Conservation (phyloP, 2,113 vertebrate genomes). For the Eublepharis macularius region DNA sequence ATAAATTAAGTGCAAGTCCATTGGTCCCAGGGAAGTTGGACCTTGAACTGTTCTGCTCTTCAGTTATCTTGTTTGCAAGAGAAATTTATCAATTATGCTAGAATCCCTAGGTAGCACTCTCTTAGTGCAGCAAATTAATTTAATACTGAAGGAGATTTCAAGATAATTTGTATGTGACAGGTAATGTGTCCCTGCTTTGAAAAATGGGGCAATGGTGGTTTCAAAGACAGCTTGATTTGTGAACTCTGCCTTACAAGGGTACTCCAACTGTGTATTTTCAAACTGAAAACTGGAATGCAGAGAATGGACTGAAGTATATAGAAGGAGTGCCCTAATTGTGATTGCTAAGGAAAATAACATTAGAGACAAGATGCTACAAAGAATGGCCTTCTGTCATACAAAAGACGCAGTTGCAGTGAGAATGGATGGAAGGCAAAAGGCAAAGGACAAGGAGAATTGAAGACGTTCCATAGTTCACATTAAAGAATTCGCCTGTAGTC, state of each 20-base stretch:
- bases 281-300: neutral
- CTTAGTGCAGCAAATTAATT: neutral
- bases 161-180: neutral
- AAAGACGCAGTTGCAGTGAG: neutral
- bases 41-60: neutral
- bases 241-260: neutral
- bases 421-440: neutral
- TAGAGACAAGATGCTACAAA: neutral
- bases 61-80: neutral
- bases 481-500: neutral
- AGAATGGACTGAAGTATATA: neutral
- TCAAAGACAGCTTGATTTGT: neutral
- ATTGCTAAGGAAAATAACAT: neutral
- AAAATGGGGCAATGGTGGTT: slow-evolving; percentile 5
- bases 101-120: neutral
- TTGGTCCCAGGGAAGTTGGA: neutral
- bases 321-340: neutral
- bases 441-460: neutral
- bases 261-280: neutral
- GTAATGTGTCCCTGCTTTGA: neutral
- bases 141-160: slow-evolving; percentile 18
- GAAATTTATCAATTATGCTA: neutral
- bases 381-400: neutral
- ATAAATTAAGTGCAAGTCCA: neutral
- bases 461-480: neutral